These are phyloP conservation scores for Sciurus vulgaris DNA, from an alignment of 2,797 vertebrate genomes.

Conservation along the genomic window DNA sequence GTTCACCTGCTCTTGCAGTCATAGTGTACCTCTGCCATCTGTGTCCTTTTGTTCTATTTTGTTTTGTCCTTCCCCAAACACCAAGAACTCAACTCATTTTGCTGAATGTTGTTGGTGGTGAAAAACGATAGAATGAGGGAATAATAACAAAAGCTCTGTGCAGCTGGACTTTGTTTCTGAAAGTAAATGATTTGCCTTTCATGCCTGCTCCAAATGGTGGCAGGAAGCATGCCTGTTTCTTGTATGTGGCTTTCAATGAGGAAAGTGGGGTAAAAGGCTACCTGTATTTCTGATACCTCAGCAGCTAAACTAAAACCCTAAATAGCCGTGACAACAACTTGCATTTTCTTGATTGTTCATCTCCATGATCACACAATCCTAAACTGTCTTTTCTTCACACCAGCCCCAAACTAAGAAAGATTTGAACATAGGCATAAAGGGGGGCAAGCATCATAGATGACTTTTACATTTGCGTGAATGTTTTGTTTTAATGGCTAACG, in stretches of 20 bases:
- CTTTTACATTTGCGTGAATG: constrained; percentile 66
- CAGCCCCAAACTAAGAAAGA: not conserved
- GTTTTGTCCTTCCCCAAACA: constrained; percentile 83
- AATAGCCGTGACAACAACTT: constrained; percentile 58
- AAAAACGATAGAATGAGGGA: constrained; percentile 78
- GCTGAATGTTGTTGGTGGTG: constrained; percentile 83
- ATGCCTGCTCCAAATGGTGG: constrained; percentile 71
- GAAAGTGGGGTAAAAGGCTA: constrained; percentile 63
- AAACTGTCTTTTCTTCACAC: not conserved
- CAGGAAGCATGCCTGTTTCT: constrained; percentile 68
- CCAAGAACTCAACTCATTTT: constrained; percentile 88
- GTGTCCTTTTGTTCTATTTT: constrained; percentile 81
- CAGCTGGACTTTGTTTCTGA: constrained; percentile 74
- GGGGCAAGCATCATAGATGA: constrained; percentile 66
- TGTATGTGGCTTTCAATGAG: constrained; percentile 57
- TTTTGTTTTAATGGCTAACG: not conserved
- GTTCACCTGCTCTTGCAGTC: constrained; percentile 93
- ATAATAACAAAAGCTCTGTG: constrained; percentile 41
- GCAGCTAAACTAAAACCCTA: constrained; percentile 73
- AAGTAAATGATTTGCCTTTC: constrained; percentile 46
- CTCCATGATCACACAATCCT: not conserved
- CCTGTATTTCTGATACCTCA: constrained; percentile 49
- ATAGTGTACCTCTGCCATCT: constrained; percentile 89
- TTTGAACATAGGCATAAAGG: not conserved
- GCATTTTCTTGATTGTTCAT: constrained; percentile 30